phyloP scores from a whole-genome alignment of 2,888 invertebrate species.

The Malthinus seriepunctatus region DNA sequence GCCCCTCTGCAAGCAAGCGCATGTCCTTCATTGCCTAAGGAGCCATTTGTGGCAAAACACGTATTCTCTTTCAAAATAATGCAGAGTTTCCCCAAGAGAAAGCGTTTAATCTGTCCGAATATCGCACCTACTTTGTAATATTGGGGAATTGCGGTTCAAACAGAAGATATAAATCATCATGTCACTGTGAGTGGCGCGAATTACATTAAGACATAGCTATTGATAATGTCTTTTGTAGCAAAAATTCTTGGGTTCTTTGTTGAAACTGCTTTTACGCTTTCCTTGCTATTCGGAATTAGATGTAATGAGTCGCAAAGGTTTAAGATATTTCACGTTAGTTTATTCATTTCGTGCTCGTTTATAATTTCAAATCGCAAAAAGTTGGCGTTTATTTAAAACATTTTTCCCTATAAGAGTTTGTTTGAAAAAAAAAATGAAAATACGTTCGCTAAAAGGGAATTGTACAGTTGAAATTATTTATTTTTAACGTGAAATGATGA shows the following conservation, averaged over 20 bases:
- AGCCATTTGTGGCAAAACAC: conserved; percentile 29
- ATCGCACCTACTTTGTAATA: conserved; percentile 35
- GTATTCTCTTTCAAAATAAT: conserved; percentile 30
- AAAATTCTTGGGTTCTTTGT: conserved; percentile 18
- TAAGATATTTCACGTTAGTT: conserved; percentile 17
- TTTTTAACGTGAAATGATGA: conserved; percentile 10
- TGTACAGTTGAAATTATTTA: conserved; percentile 8
- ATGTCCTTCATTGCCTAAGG: conserved; percentile 21
- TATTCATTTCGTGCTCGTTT: conserved; percentile 4
- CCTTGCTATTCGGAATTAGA: conserved; percentile 4
- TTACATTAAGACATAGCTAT: conserved; percentile 39
- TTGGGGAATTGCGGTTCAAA: conserved; percentile 36
- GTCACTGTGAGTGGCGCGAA: conserved; percentile 38
- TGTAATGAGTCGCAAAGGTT: conserved; percentile 16
- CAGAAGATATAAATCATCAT: conserved; percentile 42
- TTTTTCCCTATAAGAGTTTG: conserved; percentile 8
- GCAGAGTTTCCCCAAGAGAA: conserved; percentile 25
- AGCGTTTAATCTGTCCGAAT: conserved; percentile 37
- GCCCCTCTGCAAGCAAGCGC: conserved; percentile 17
- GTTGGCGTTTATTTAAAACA: conserved; percentile 9
- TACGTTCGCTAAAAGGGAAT: conserved; percentile 8
- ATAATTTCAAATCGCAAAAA: conserved; percentile 4
- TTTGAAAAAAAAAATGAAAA: conserved; percentile 14
- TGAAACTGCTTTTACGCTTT: conserved; percentile 14
- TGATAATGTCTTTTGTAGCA: conserved; percentile 35